Evolutionary conservation across 2,888 invertebrate species (phyloP), one percentile per base, ranked within the genome.

Genomic region (Hemithea aestivaria): DNA sequence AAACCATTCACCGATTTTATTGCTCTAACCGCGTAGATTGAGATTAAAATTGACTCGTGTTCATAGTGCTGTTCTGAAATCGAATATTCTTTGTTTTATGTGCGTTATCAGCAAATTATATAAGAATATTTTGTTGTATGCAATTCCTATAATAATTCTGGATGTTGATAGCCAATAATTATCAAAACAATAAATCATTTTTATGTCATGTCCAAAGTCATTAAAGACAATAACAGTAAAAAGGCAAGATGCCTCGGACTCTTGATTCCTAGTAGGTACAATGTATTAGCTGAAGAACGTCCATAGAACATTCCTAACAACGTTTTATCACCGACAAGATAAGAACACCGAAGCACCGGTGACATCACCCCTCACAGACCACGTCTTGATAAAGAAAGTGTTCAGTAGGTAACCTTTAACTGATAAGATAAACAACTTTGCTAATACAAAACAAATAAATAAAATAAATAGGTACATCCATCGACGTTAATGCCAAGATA

Each of bases 341-440:
- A 85, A 84, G 70, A 57, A 47, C 51, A 64, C 75, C 69, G 64
- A 76, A 79, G 70, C 51, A 70, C 62, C 54, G 72, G 63, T 85
- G 87, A 84, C 84, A 81, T 87, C 87, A 85, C 61, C 72, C 64
- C 49, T 56, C 63, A 66, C 68, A 76, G 67, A 63, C 72, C 61
- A 58, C 54, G 62, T 56, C 61, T 67, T 67, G 81, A 83, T 82
- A 80, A 83, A 78, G 82, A 80, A 79, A 79, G 69, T 73, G 68
- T 62, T 73, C 73, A 73, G 70, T 77, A 64, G 73, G 71, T 72
- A 76, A 75, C 73, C 74, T 75, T 71, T 70, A 62, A 54, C 53
- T 56, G 74, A 77, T 76, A 77, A 76, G 73, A 74, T 70, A 67
- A 36, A 60, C 62, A 36, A 53, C 48, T 66, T 72, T 58, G 72